These are phyloP conservation scores for Pantherophis alleghaniensis DNA, from an alignment of 2,797 vertebrate species.

Conservation along the genomic window DNA sequence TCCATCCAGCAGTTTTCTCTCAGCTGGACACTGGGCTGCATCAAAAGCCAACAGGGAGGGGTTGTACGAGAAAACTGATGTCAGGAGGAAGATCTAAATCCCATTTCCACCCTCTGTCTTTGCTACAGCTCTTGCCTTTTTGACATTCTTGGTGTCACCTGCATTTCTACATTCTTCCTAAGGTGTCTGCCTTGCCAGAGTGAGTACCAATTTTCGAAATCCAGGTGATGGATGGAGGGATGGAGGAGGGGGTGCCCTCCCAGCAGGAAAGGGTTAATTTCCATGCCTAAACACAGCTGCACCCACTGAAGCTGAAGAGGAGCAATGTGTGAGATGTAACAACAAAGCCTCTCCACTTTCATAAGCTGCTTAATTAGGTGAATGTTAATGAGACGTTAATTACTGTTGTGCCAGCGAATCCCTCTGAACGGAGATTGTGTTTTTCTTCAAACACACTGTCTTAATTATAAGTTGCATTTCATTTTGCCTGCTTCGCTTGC, in stretches of 20 bases:
- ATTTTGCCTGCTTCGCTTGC: conserved; percentile 64
- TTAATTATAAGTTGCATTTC: conserved; percentile 77
- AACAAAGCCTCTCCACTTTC: conserved; percentile 68
- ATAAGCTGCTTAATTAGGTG: conserved; percentile 81
- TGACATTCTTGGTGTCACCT: not conserved
- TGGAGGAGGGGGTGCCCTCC: not conserved
- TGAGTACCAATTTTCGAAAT: not conserved
- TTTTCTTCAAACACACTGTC: conserved; percentile 79
- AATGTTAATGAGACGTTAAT: conserved; percentile 83
- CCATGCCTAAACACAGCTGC: conserved; percentile 44
- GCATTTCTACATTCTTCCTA: not conserved
- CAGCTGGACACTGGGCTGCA: not conserved
- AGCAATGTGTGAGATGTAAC: not conserved
- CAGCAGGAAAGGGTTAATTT: conserved; percentile 62
- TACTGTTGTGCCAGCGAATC: conserved; percentile 78
- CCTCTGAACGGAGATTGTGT: conserved; percentile 77
- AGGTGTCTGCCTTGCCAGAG: not conserved
- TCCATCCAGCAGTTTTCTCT: not conserved
- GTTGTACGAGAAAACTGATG: not conserved
- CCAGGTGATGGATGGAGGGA: not conserved
- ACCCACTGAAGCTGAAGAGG: conserved; percentile 61
- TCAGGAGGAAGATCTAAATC: not conserved
- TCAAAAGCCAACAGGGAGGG: not conserved
- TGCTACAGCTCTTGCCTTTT: not conserved
- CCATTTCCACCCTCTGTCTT: not conserved